These are phyloP conservation scores for Pica pica DNA, from an alignment of 2,113 vertebrate species.

Conservation along the genomic window DNA sequence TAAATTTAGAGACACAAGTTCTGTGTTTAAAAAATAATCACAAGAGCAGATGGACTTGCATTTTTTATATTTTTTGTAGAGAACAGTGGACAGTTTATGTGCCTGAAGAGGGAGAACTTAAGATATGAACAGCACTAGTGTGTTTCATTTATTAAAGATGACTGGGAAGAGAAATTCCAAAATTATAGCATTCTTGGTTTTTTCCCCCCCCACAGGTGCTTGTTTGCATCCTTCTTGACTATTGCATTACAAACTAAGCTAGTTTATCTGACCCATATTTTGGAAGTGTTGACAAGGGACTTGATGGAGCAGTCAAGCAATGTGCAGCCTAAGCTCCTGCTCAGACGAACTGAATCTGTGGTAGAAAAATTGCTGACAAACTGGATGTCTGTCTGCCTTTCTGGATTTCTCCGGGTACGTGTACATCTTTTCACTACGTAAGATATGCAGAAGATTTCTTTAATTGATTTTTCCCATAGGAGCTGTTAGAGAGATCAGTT, in stretches of 20 bases:
- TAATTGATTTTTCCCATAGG: neutral
- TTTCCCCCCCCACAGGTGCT: conserved; percentile 69
- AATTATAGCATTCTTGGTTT: neutral
- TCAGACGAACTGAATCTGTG: conserved; percentile 88
- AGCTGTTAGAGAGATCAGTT: neutral
- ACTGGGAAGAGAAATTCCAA: neutral
- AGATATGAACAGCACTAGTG: neutral
- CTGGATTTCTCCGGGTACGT: conserved; percentile 90
- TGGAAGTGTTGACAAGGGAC: conserved; percentile 84
- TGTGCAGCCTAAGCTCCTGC: conserved; percentile 87
- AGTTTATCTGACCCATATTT: conserved; percentile 86
- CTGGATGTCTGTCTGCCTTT: conserved; percentile 97
- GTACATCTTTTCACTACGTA: neutral
- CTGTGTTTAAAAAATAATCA: conserved; percentile 4
- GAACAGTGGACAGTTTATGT: neutral
- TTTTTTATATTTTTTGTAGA: neutral
- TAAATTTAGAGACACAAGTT: neutral
- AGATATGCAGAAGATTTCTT: neutral
- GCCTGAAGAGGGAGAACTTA: neutral
- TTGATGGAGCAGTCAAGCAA: conserved; percentile 87
- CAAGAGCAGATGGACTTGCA: conserved; percentile 29
- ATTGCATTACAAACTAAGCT: conserved; percentile 90
- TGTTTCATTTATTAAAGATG: neutral
- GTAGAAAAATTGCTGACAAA: conserved; percentile 96
- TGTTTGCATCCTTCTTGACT: conserved; percentile 88